These are phyloP conservation scores for Leucozona laternaria DNA, from an alignment of 2,888 invertebrate genomes.

Conservation along the genomic window DNA sequence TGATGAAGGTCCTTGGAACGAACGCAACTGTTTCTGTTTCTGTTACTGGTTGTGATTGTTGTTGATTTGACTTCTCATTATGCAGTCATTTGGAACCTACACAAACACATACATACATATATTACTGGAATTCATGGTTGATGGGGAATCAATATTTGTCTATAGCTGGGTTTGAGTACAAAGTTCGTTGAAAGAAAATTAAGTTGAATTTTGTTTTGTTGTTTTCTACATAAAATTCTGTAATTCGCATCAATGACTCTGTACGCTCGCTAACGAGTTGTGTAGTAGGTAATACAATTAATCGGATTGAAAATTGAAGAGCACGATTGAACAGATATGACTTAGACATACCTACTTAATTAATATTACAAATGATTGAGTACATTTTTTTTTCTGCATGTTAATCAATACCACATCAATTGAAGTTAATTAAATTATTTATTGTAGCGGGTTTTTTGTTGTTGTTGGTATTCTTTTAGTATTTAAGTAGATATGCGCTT, in stretches of 20 bases:
- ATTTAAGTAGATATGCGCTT: background rate
- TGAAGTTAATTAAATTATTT: constrained; percentile 13
- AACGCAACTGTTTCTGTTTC: constrained; percentile 54
- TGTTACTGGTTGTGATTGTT: constrained; percentile 64
- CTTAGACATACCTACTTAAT: constrained; percentile 47
- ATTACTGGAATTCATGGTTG: constrained; percentile 59
- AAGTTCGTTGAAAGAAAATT: constrained; percentile 45
- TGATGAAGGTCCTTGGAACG: constrained; percentile 47
- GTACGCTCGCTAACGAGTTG: constrained; percentile 51
- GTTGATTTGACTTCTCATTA: constrained; percentile 75
- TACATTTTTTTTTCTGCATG: background rate
- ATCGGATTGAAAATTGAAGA: constrained; percentile 49
- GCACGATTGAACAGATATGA: constrained; percentile 36
- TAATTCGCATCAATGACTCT: constrained; percentile 49
- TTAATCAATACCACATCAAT: constrained; percentile 20
- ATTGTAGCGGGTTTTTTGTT: background rate
- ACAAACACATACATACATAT: constrained; percentile 50
- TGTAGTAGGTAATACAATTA: constrained; percentile 53
- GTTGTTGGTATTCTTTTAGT: background rate
- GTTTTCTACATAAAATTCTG: constrained; percentile 24
- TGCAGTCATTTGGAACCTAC: constrained; percentile 73
- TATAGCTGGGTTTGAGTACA: constrained; percentile 41
- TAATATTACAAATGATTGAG: constrained; percentile 42
- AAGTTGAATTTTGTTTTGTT: constrained; percentile 38
- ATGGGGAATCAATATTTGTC: constrained; percentile 65